Base-by-base conservation (phyloP, 2,797 vertebrate genomes). In the Fundulus diaphanus region DNA sequence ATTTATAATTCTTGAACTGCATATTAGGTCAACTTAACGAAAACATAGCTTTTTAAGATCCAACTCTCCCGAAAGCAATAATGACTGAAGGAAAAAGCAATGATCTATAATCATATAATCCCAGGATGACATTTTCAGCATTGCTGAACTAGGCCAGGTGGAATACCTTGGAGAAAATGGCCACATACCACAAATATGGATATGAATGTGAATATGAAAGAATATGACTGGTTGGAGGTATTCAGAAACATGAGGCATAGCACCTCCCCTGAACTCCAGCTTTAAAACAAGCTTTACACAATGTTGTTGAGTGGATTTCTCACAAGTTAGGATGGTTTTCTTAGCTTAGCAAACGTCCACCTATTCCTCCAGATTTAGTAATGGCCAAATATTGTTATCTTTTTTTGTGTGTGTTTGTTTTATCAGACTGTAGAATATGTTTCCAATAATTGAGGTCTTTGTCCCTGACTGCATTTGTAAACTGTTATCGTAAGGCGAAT, bases 181-280 rank as follows among this genome's bases (percentile, higher is more conserved):
- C 56, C 29, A 59, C 56, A 59, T 29, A 59, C 56, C 56, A 33
- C 56, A 59, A 59, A 59, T 59, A 59, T 18, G 31, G 33, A 59
- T 20, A 59, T 18, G 8, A 59, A 59, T 8, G 56, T 20, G 16
- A 33, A 9, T 59, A 20, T 59, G 56, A 33, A 59, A 20, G 56
- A 59, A 13, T 59, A 16, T 7, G 56, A 59, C 56, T 59, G 29
- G 18, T 7, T 59, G 29, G 20, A 33, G 31, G 29, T 33, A 33
- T 59, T 59, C 29, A 59, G 29, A 20, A 2, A 8, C 56, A 59
- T 18, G 31, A 59, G 16, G 29, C 56, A 20, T 59, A 40, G 9
- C 9, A 3, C 40, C 40, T 8, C 4, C 9, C 40, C 40, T 40
- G 2, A n/a, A n/a, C 40, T 40, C 9, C 9, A 40, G 20, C 48